Conservation (phyloP, 2,797 vertebrate genomes). For the Pachyuromys duprasi region DNA sequence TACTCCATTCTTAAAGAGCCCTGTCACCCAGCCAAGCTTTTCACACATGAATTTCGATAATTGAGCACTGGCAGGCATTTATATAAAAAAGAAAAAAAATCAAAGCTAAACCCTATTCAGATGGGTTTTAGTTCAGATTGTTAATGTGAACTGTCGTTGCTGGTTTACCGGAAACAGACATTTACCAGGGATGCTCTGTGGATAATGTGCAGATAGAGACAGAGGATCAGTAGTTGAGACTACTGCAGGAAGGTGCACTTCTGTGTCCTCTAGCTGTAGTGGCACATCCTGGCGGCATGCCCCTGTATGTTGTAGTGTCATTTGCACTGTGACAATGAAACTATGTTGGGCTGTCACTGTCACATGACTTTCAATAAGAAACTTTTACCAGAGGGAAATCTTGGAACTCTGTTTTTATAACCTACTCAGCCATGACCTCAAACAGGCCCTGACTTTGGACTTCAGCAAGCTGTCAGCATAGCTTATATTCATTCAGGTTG, state of each 20-base stretch:
- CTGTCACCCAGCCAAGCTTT: slow-evolving; percentile 91
- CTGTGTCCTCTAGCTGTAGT: slow-evolving; percentile 87
- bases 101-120: slow-evolving; percentile 76
- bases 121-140: slow-evolving; percentile 86
- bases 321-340: neutral
- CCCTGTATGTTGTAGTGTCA: neutral
- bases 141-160: slow-evolving; percentile 87
- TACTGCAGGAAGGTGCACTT: slow-evolving; percentile 88
- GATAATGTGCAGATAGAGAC: slow-evolving; percentile 89
- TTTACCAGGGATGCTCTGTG: slow-evolving; percentile 91
- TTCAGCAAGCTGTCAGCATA: neutral
- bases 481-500: slow-evolving; percentile 93
- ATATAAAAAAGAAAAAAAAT: slow-evolving; percentile 83
- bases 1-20: neutral
- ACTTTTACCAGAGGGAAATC: neutral
- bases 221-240: slow-evolving; percentile 83
- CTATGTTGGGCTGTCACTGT: neutral
- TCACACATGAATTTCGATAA: slow-evolving; percentile 97
- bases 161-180: slow-evolving; percentile 87
- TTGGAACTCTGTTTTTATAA: neutral
- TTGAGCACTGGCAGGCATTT: slow-evolving; percentile 89
- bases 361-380: neutral
- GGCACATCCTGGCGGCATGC: slow-evolving; percentile 84
- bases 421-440: neutral
- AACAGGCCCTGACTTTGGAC: neutral